phyloP scores from a whole-genome alignment of 2,797 vertebrate species.

The Brachyalestes nurse region DNA sequence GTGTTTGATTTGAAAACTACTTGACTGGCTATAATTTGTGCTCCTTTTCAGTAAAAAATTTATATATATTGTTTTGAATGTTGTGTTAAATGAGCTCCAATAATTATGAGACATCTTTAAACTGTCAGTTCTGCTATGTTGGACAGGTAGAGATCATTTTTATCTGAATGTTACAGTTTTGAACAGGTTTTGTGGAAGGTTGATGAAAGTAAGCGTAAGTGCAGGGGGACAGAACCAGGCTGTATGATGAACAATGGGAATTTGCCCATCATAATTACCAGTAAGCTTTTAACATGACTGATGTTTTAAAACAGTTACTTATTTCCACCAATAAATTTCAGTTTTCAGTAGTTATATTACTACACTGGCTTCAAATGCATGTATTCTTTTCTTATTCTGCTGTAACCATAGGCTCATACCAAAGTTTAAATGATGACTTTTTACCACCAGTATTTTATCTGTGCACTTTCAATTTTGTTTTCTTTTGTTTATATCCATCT shows the following conservation, averaged over 20 bases:
- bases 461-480: conserved; percentile 23
- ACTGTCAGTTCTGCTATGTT: not conserved
- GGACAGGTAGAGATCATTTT: not conserved
- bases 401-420: conserved; percentile 40
- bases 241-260: conserved; percentile 17
- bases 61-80: not conserved
- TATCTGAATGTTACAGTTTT: conserved; percentile 4
- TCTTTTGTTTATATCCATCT: conserved; percentile 9
- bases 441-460: conserved; percentile 23
- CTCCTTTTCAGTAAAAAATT: too few species aligned
- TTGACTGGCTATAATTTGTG: not conserved
- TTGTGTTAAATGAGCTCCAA: not conserved
- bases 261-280: not conserved
- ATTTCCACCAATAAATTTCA: not conserved
- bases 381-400: conserved; percentile 10
- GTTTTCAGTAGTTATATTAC: not conserved
- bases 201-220: conserved; percentile 20
- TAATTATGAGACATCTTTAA: not conserved
- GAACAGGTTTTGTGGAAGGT: conserved; percentile 4
- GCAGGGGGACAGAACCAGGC: not conserved
- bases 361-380: not conserved
- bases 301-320: too few species aligned
- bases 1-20: not conserved
- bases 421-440: conserved; percentile 39
- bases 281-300: conserved; percentile 4